phyloP scores from a whole-genome alignment of 2,888 invertebrate species.

The Syrphus vitripennis region DNA sequence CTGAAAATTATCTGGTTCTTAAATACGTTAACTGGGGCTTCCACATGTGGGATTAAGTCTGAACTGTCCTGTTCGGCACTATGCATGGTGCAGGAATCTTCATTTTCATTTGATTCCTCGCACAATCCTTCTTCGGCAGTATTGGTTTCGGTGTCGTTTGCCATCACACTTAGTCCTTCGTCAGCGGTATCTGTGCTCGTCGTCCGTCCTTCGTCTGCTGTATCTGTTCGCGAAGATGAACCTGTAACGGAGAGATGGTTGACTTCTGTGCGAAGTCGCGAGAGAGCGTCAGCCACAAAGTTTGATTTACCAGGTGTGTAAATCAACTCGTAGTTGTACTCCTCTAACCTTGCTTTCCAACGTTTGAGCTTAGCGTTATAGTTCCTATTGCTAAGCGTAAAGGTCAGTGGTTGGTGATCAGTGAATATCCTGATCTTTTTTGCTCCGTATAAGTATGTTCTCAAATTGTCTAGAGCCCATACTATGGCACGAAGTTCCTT shows the following conservation, averaged over 20 bases:
- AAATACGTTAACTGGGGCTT: conserved; percentile 37
- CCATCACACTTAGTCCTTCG: background rate
- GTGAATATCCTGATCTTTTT: conserved; percentile 31
- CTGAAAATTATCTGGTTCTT: background rate
- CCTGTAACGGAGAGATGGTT: no score
- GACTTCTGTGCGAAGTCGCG: conserved; percentile 9
- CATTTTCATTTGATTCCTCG: background rate
- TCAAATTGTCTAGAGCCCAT: conserved; percentile 3
- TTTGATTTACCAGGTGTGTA: no score
- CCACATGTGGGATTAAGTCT: no score
- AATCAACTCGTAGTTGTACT: no score
- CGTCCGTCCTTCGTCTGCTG: background rate
- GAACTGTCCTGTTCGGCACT: conserved; percentile 20
- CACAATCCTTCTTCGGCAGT: conserved; percentile 3
- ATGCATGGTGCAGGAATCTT: conserved; percentile 34
- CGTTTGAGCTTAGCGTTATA: conserved; percentile 44
- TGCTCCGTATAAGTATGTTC: conserved; percentile 19
- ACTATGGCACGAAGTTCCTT: conserved; percentile 3
- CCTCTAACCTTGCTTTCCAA: conserved; percentile 37
- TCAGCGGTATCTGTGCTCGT: background rate
- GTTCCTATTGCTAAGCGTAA: conserved; percentile 31
- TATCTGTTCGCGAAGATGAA: background rate
- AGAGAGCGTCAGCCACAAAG: conserved; percentile 31
- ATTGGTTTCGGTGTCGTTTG: background rate
- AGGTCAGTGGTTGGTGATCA: conserved; percentile 39